These are phyloP conservation scores for Premnoplex brunnescens DNA, from an alignment of 2,797 vertebrate species.

Conservation along the genomic window DNA sequence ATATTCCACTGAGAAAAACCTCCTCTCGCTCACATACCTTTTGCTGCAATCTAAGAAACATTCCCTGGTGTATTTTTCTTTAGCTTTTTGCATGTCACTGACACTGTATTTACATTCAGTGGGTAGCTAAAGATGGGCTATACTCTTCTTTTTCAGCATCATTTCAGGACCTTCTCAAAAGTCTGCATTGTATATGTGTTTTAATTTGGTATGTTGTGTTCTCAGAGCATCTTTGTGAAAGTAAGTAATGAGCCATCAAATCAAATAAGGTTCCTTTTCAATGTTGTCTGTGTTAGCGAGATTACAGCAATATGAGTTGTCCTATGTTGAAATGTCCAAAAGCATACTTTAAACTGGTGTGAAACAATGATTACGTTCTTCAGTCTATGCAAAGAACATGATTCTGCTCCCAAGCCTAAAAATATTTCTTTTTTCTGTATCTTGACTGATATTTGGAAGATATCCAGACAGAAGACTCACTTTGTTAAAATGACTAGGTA, in stretches of 20 bases:
- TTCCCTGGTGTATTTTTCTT: background rate
- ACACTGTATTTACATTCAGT: background rate
- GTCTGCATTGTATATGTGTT: background rate
- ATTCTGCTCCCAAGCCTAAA: background rate
- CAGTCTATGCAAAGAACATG: background rate
- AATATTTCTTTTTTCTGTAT: background rate
- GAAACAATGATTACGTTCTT: background rate
- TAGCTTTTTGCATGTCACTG: background rate
- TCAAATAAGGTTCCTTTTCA: background rate
- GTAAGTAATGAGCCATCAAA: background rate
- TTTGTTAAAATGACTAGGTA: background rate
- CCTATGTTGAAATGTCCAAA: background rate
- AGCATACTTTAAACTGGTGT: background rate
- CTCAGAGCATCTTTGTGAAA: background rate
- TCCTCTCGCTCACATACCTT: fast-evolving
- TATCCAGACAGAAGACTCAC: background rate
- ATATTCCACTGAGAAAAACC: background rate
- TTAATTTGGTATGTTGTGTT: background rate
- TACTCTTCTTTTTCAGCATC: background rate
- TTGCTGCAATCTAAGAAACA: background rate
- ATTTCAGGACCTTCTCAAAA: background rate
- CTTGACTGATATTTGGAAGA: background rate
- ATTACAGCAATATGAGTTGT: background rate
- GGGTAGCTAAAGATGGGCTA: background rate
- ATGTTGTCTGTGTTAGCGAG: background rate